These are phyloP conservation scores for Neocrepidodera transversa DNA, from an alignment of 2,888 invertebrate species.

Conservation along the genomic window DNA sequence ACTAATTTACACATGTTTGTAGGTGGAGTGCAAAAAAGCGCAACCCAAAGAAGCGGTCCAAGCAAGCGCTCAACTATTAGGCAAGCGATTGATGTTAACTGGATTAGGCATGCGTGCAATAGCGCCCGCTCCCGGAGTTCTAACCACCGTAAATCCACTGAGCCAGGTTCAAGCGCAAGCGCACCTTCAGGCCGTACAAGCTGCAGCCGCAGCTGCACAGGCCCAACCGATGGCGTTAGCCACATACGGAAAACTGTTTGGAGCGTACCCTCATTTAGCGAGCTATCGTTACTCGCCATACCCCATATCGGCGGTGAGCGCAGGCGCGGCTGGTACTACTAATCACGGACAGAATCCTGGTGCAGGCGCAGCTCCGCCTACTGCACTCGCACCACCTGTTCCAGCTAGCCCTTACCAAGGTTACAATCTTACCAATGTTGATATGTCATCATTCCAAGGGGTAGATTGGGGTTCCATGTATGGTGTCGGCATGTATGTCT, in stretches of 20 bases:
- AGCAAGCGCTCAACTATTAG: slow-evolving; percentile 69
- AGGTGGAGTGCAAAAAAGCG: slow-evolving; percentile 85
- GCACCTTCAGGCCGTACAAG: slow-evolving; percentile 59
- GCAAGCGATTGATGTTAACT: slow-evolving; percentile 75
- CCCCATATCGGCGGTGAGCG: slow-evolving; percentile 61
- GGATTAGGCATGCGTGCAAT: slow-evolving; percentile 73
- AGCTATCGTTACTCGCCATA: slow-evolving; percentile 71
- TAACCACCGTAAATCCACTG: slow-evolving; percentile 67
- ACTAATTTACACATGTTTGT: no score
- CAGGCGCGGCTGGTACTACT: slow-evolving; percentile 58
- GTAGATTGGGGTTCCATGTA: slow-evolving; percentile 93
- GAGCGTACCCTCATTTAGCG: slow-evolving; percentile 67
- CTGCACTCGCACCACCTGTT: slow-evolving; percentile 68
- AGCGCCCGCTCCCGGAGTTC: slow-evolving; percentile 63
- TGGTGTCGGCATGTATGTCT: slow-evolving; percentile 92
- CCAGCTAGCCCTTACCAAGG: slow-evolving; percentile 76
- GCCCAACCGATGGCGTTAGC: slow-evolving; percentile 69
- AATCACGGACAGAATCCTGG: slow-evolving; percentile 59
- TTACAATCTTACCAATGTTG: slow-evolving; percentile 86
- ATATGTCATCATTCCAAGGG: slow-evolving; percentile 91
- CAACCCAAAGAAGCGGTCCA: slow-evolving; percentile 90
- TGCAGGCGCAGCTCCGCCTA: slow-evolving; percentile 66
- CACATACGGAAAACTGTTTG: slow-evolving; percentile 72
- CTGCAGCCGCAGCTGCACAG: slow-evolving; percentile 65
- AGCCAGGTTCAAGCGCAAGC: slow-evolving; percentile 64